These are phyloP conservation scores for Corythoichthys haematopterus DNA, from an alignment of 2,113 vertebrate species.

Conservation along the genomic window DNA sequence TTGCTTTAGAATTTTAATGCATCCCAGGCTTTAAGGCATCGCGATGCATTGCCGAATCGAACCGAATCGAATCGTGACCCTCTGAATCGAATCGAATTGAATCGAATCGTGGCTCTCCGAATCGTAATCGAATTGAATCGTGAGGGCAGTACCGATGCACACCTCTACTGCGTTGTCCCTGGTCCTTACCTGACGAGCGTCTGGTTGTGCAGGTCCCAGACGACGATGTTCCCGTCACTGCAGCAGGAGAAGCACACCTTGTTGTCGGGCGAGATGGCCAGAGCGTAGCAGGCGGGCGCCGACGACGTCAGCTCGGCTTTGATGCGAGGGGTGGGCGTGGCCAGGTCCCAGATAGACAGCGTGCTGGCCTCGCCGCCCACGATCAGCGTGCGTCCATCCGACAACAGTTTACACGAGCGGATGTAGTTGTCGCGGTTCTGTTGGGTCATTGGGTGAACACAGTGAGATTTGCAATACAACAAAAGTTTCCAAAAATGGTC, in stretches of 20 bases:
- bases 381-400: constrained; percentile 78
- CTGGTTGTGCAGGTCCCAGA: constrained; percentile 84
- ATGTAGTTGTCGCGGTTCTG: constrained; percentile 85
- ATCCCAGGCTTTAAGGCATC: too few relatives aligned
- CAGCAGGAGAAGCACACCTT: constrained; percentile 89
- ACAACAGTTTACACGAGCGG: constrained; percentile 77
- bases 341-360: constrained; percentile 76
- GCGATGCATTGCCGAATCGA: too few relatives aligned
- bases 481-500: too few relatives aligned
- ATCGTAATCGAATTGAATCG: too few relatives aligned
- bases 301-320: constrained; percentile 82
- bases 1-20: too few relatives aligned
- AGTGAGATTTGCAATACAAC: background rate
- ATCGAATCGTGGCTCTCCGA: too few relatives aligned
- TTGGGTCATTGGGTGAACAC: background rate
- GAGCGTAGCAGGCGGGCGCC: constrained; percentile 80
- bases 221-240: constrained; percentile 82
- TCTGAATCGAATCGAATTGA: too few relatives aligned
- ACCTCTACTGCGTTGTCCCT: too few relatives aligned
- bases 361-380: constrained; percentile 81
- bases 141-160: too few relatives aligned
- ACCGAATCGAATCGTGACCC: too few relatives aligned
- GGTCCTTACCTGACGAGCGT: constrained; percentile 72
- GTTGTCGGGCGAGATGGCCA: constrained; percentile 84
- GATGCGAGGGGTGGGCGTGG: constrained; percentile 80